phyloP scores from a whole-genome alignment of 2,888 invertebrate species.

The Oscheius sp. region DNA sequence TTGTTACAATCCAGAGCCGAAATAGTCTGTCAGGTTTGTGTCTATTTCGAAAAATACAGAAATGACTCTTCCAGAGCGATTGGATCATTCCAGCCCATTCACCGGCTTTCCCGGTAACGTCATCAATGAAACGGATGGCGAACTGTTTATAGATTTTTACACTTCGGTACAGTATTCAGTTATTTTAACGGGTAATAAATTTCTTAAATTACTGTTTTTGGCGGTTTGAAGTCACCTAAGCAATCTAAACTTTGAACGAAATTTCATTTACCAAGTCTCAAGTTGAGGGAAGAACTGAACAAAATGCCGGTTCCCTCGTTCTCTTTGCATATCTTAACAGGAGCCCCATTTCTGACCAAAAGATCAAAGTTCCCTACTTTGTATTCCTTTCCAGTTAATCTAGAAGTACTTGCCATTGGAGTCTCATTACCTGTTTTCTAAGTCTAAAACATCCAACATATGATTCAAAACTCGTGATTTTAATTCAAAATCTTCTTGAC shows the following conservation, averaged over 20 bases:
- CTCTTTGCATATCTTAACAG: slow-evolving; percentile 37
- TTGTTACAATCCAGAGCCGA: slow-evolving; percentile 39
- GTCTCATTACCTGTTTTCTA: slow-evolving; percentile 73
- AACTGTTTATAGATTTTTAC: slow-evolving; percentile 4
- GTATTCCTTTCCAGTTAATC: slow-evolving; percentile 75
- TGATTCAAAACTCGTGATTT: slow-evolving; percentile 77
- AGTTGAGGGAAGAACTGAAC: not conserved
- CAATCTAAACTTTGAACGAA: not conserved
- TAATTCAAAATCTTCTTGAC: slow-evolving; percentile 76
- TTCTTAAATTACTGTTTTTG: not conserved
- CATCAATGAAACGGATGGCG: slow-evolving; percentile 21
- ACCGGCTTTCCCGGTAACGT: slow-evolving; percentile 43
- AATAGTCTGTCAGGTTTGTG: slow-evolving; percentile 49
- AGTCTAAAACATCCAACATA: slow-evolving; percentile 76
- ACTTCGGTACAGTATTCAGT: slow-evolving; percentile 3
- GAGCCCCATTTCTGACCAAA: slow-evolving; percentile 74
- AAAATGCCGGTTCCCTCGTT: not conserved
- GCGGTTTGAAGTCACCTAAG: slow-evolving; percentile 17
- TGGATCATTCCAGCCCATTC: slow-evolving; percentile 51
- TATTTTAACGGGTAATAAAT: slow-evolving; percentile 3
- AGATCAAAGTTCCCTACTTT: slow-evolving; percentile 77
- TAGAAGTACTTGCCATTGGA: too few species aligned
- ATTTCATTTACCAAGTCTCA: slow-evolving; percentile 13
- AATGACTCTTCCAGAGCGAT: slow-evolving; percentile 36
- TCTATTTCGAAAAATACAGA: too few species aligned